Base-by-base conservation (phyloP, 2,888 invertebrate genomes). In the Tineola bisselliella region DNA sequence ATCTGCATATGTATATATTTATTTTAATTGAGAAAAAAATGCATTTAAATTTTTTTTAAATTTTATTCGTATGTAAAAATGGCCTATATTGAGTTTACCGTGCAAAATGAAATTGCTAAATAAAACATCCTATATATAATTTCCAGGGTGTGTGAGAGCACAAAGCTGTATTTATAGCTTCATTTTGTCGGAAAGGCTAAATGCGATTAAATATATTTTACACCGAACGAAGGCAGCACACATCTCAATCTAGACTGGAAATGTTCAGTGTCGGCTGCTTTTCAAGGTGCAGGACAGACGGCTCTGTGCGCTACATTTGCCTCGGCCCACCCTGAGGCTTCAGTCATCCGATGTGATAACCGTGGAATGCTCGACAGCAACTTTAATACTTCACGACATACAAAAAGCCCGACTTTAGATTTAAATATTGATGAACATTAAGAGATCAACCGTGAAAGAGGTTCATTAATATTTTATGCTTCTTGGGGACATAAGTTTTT, bases 161-260 rank as follows among this genome's bases (percentile, higher is more conserved):
- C 61, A 44, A 18, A 61, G 56, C 43, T 63, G 68, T 71, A 71
- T 70, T 73, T 72, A 73, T 69, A 63, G 64, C 65, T 69, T 69
- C 67, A 76, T 75, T 73, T 73, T 68, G 71, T 71, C 64, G 64
- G 69, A 74, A 74, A 73, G 69, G 67, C 67, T 18, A 54, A 54
- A 64, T 70, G 67, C 72, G 66, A 75, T 75, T 72, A 76, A 75
- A 54, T 54, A 18, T 48, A 54, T 54, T 54, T 54, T 54, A 54
- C 54, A 54, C 54, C 19, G 54, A 54, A 54, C 17, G 54, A 54
- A 54, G 25, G 54, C 25, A 54, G 54, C 19, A 54, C 18, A 54
- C 54, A 54, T 54, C 54, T 54, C 25, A 54, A 54, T 54, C 25
- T 18, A 25, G 18, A 54, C 25, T 3, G 25, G 48, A 48, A 48